Conservation (phyloP, 2,797 vertebrate species). For the Mareca strepera region DNA sequence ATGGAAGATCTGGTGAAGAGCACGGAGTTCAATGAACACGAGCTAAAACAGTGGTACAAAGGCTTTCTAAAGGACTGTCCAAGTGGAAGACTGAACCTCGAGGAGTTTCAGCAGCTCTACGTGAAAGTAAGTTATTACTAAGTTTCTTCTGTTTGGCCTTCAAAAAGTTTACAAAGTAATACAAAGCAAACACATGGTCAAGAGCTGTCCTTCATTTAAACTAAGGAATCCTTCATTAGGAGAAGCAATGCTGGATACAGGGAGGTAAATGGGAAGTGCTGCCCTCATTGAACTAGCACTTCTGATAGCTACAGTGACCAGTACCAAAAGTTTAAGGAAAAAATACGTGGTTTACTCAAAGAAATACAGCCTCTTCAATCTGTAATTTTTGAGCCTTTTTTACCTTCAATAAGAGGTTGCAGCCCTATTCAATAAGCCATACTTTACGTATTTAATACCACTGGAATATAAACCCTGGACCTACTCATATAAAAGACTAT, state of each 20-base stretch:
- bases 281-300: background rate
- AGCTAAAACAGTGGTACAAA: slow-evolving; percentile 99
- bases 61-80: slow-evolving; percentile 99
- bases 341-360: background rate
- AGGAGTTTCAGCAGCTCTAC: slow-evolving; percentile 99
- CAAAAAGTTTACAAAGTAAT: background rate
- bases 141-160: background rate
- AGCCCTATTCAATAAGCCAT: background rate
- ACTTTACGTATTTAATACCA: background rate
- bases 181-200: background rate
- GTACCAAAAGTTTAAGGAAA: background rate
- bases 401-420: background rate
- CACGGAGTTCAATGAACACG: slow-evolving; percentile 99
- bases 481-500: background rate
- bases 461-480: background rate
- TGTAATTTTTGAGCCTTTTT: background rate
- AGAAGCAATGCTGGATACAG: background rate
- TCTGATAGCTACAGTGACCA: background rate
- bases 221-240: background rate
- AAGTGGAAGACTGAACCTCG: slow-evolving; percentile 94
- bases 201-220: background rate
- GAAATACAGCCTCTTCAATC: background rate
- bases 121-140: slow-evolving; percentile 88
- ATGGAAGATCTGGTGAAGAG: slow-evolving; percentile 99
- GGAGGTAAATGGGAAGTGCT: background rate